Evolutionary conservation across 2,113 vertebrate species (phyloP), one percentile per base, ranked within the genome.

Genomic region (Nestor notabilis): DNA sequence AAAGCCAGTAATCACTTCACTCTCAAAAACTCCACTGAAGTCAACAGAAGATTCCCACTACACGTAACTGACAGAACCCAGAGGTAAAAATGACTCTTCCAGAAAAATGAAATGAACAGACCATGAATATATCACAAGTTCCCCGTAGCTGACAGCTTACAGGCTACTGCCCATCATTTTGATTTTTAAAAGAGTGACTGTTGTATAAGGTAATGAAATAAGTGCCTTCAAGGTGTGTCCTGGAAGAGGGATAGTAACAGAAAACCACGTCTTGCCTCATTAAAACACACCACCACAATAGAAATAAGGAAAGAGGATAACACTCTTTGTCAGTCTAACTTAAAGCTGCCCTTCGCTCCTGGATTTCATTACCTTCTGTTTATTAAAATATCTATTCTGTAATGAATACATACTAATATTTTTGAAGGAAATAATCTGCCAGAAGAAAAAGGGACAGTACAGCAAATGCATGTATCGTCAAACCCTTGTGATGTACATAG

Each of bases 11-110:
- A 95, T 79, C 78, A 37, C 64, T 87, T 90, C 74, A 81, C 39
- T 82, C 89, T 47, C 64, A n/a, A 79, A 93, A 95, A 85, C 87
- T 85, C 81, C 63, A 33, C 52, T 50, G 31, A 49, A 93, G 64
- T 74, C 86, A 91, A 47, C 85, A 93, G 49, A 64, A 92, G 64
- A 79, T 82, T 95, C 60, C 44, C 56, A 69, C 87, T 83, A 92
- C 10, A 3, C 77, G 76, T 41, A 23, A 68, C 91, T 95, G 87
- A 95, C 92, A 90, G 72, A 95, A 86, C 74, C 77, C 89, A 96
- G 91, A 90, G 81, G 91, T 74, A 83, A 77, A 83, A 96, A 82
- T 28, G 35, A 83, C 84, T 89, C 82, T 92, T 78, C 87, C 66
- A 83, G 92, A 84, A 89, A 64, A 44, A 49, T 46, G 5, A 87